Conservation (phyloP, 2,797 vertebrate genomes). For the Echeneis naucrates region DNA sequence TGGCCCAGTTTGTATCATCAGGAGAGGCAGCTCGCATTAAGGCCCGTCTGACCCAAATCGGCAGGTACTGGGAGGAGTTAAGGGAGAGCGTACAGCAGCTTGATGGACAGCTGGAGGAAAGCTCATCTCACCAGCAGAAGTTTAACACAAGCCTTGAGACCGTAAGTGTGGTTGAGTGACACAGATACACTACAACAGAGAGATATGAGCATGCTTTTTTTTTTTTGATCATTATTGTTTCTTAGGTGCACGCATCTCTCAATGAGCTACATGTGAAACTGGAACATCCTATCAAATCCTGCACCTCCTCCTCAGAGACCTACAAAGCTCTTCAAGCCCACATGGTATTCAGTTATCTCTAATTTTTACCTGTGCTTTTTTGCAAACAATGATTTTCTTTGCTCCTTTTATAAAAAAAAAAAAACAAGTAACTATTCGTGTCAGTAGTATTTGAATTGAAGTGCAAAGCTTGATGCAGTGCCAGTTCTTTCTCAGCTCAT, state of each 20-base stretch:
- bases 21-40: conserved; percentile 93
- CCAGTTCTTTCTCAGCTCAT: neutral
- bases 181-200: neutral
- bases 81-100: conserved; percentile 87
- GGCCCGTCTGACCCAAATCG: conserved; percentile 92
- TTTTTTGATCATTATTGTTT: conserved; percentile 23
- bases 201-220: accelerated
- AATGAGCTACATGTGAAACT: conserved; percentile 85
- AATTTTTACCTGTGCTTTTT: neutral
- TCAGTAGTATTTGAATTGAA: neutral
- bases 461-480: neutral
- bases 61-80: conserved; percentile 94
- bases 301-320: conserved; percentile 90
- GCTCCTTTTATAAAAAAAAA: neutral
- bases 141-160: conserved; percentile 89
- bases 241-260: conserved; percentile 86
- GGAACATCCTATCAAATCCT: conserved; percentile 84
- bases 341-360: conserved; percentile 79
- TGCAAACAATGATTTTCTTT: neutral
- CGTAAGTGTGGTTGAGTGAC: conserved; percentile 72
- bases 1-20: conserved; percentile 90
- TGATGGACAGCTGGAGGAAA: conserved; percentile 87
- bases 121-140: conserved; percentile 88
- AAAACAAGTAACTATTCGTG: neutral
- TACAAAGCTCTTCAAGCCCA: conserved; percentile 91